Evolutionary conservation across 2,113 vertebrate genomes (phyloP).

Genomic region (Dicaeum eximium): DNA sequence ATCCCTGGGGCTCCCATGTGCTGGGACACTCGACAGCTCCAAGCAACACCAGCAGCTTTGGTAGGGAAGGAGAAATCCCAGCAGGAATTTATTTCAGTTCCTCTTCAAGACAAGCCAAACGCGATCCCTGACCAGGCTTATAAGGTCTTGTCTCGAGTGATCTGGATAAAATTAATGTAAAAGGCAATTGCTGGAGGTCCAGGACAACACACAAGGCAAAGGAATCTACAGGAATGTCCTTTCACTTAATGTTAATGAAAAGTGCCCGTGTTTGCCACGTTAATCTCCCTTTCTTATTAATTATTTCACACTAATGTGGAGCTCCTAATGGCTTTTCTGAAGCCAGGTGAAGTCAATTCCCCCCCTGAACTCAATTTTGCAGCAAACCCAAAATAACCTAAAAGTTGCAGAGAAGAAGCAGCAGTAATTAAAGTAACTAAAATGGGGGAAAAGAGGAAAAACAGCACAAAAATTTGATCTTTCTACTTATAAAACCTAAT

Average conservation of each 20-base stretch:
- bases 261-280: accelerated
- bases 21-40: not conserved
- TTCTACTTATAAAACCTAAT: not conserved
- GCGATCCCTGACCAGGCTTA: not conserved
- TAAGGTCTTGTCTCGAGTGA: not conserved
- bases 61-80: not conserved
- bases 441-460: not conserved
- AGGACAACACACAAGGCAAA: not conserved
- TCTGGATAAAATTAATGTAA: not conserved
- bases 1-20: not conserved
- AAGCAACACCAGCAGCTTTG: not conserved
- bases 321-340: conserved; percentile 37
- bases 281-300: conserved; percentile 38
- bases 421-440: not conserved
- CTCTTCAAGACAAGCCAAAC: not conserved
- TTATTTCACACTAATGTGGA: conserved; percentile 54
- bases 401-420: not conserved
- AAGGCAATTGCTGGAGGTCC: not conserved
- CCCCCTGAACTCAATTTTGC: not conserved
- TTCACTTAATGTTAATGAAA: not conserved
- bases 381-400: not conserved
- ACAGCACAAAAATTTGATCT: not conserved
- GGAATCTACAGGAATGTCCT: not conserved
- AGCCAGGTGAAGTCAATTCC: conserved; percentile 40
- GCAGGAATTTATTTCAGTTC: not conserved